These are phyloP conservation scores for Halcyon senegalensis DNA, from an alignment of 2,113 vertebrate species.

Conservation along the genomic window DNA sequence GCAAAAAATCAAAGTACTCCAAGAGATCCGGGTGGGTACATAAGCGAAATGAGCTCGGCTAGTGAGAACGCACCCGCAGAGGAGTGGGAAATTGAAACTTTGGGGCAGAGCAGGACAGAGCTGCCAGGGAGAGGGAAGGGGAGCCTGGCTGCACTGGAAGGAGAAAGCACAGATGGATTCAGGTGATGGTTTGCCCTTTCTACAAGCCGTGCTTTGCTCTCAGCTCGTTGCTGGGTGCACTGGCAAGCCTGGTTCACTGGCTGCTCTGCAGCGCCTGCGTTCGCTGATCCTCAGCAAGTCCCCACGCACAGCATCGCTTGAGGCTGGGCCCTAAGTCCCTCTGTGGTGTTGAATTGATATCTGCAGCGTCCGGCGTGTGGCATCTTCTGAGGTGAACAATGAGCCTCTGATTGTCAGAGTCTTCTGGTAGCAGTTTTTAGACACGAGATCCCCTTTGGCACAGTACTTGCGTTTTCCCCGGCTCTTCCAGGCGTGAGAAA, in stretches of 20 bases:
- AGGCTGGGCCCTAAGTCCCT: background rate
- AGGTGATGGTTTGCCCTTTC: background rate
- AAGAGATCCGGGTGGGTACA: background rate
- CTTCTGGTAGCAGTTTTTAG: background rate
- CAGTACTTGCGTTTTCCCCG: fast-evolving
- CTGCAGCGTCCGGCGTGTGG: background rate
- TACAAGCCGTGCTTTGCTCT: background rate
- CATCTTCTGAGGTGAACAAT: background rate
- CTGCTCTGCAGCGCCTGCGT: fast-evolving
- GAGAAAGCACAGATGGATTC: no score
- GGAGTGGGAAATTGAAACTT: background rate
- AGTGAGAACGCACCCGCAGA: background rate
- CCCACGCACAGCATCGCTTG: background rate
- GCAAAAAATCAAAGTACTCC: background rate
- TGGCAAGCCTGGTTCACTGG: background rate
- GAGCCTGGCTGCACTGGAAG: background rate
- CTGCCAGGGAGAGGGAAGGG: background rate
- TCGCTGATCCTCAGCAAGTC: background rate
- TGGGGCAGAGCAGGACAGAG: background rate
- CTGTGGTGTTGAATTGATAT: background rate
- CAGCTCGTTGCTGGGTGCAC: fast-evolving
- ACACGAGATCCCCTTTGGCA: fast-evolving
- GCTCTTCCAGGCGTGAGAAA: background rate
- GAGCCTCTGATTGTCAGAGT: background rate
- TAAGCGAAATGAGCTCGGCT: background rate